phyloP scores from a whole-genome alignment of 2,797 vertebrate genomes.

The Acrossocheilus fasciatus region DNA sequence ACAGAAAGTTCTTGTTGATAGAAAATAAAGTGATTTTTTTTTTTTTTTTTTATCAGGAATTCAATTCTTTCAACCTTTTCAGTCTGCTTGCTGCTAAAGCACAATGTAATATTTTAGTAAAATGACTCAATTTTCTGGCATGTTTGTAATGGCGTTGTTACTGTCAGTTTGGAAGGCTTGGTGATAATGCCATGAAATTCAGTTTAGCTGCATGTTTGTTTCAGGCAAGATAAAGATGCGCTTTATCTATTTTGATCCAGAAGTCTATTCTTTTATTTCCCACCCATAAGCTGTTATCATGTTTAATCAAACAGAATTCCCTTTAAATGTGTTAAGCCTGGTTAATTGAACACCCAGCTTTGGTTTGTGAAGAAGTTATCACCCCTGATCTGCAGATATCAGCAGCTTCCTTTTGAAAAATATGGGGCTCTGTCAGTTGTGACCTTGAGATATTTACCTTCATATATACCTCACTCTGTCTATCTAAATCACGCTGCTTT shows the following conservation, averaged over 20 bases:
- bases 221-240: slow-evolving; percentile 8
- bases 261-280: slow-evolving; percentile 27
- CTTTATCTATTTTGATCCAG: slow-evolving; percentile 34
- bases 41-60: background rate
- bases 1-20: background rate
- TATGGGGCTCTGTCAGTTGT: background rate
- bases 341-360: slow-evolving; percentile 37
- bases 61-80: background rate
- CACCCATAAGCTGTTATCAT: slow-evolving; percentile 3
- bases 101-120: background rate
- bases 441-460: slow-evolving; percentile 51
- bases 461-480: slow-evolving; percentile 1
- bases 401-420: background rate
- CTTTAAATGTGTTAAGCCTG: slow-evolving; percentile 26
- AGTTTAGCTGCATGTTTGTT: slow-evolving; percentile 27
- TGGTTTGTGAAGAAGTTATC: slow-evolving; percentile 34
- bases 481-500: slow-evolving; percentile 59
- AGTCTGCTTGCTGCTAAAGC: background rate
- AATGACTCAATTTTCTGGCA: background rate
- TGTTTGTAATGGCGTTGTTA: slow-evolving; percentile 4
- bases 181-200: slow-evolving; percentile 12
- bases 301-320: slow-evolving; percentile 22
- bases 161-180: slow-evolving; percentile 5
- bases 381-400: slow-evolving; percentile 9
- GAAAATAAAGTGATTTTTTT: slow-evolving; percentile 4